Base-by-base conservation (phyloP, 2,113 vertebrate species). In the Ranitomeya variabilis region DNA sequence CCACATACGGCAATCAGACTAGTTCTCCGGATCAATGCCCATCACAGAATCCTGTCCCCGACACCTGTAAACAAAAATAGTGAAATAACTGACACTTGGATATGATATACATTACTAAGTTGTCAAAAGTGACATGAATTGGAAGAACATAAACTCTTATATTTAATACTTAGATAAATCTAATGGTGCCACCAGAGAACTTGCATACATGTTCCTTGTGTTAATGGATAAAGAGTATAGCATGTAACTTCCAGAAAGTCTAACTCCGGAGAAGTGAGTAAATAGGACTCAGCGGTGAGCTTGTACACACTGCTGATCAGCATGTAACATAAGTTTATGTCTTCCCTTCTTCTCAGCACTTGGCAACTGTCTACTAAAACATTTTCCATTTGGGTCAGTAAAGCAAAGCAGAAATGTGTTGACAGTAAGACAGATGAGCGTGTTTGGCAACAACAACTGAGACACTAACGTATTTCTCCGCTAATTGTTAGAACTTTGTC, bases 311-410 rank as follows among this genome's bases (percentile, higher is more conserved):
- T 76, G 73, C 80, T 88, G 87, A 88, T 74, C 79, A 71, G n/a
- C 55, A 52, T 76, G 87, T 83, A 88, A 88, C 87, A 83, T 83
- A 83, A 88, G 87, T 71, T 15, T 88, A 74, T 82, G 74, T 54
- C 79, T 21, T 83, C 55, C 57, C 55, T 83, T 26, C 64, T 71
- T 51, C 67, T 45, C 54, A 88, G 80, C 87, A 83, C 59, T 76
- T 76, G 73, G 37, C 73, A 52, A 21, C 87, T 83, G 87, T 54
- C 71, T 71, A 60, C 87, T 88, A 76, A 83, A 88, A 88, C 67
- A 88, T 88, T 88, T 88, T 88, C 87, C 87, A 88, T 88, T 82
- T 88, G 51, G 87, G 79, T 74, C 62, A 87, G 79, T 74, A 64
- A 18, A 83, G 80, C 23, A 88, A 54, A 82, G 31, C 21, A 73